Evolutionary conservation across 2,888 invertebrate species (phyloP), one percentile per base, ranked within the genome.

Genomic region (Malachius bipustulatus): DNA sequence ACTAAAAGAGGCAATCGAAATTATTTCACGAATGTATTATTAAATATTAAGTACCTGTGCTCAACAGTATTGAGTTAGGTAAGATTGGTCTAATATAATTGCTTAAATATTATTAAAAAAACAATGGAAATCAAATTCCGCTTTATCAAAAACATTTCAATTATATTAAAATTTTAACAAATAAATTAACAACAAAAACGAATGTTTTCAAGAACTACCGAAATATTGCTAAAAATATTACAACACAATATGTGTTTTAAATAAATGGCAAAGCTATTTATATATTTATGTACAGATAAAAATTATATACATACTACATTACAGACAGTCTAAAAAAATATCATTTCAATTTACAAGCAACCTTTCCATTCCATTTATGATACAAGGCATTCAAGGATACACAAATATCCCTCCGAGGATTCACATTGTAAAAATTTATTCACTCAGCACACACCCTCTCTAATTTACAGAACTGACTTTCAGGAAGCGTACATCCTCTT

Each of bases 401-500:
- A 19, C n/a, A n/a, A n/a, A n/a, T n/a, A n/a, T n/a, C n/a, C n/a
- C n/a, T n/a, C n/a, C n/a, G n/a, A n/a, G n/a, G n/a, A n/a, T n/a
- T n/a, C n/a, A n/a, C n/a, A n/a, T n/a, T 19, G 24, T 19, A n/a
- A n/a, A 19, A 19, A 19, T 19, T 6, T 19, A 8, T 19, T 19
- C 24, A 19, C 6, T 19, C 6, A 8, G 6, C 24, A 19, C 24
- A 6, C 6, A n/a, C 24, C n/a, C 6, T 19, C 24, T 8, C 24
- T 19, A 8, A 19, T 19, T 19, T 19, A 19, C 37, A 39, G 40
- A 35, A 38, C 43, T 58, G 47, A 56, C 44, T 69, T 70, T 85
- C 84, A 87, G 72, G 85, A 87, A 41, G 84, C 82, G 65, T 96
- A 96, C 87, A 96, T 89, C 49, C 83, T 73, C 60, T 84, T 84